A percentile compares a stretch with the other conserved stretches of the same genome.
phyloP scores from a whole-genome alignment of 2,888 invertebrate species.

The Drosophila ochracea region DNA sequence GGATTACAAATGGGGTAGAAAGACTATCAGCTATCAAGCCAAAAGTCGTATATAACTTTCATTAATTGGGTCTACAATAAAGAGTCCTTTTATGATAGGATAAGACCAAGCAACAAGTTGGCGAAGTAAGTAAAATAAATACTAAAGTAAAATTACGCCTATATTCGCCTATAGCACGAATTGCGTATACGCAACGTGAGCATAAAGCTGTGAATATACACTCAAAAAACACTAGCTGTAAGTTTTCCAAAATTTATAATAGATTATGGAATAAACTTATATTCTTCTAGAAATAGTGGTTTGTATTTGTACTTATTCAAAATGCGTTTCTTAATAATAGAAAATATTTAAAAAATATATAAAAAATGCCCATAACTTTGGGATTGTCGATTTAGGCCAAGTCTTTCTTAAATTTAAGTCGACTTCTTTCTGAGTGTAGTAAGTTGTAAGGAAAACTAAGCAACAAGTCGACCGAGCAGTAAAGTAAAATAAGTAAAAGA shows the following conservation, averaged over 20 bases:
- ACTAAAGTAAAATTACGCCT: background rate
- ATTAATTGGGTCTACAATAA: conserved; percentile 43
- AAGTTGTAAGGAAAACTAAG: background rate
- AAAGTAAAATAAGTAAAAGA: background rate
- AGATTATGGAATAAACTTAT: too few relatives aligned
- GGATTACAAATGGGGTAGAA: conserved; percentile 1
- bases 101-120: conserved; percentile 16
- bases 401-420: background rate
- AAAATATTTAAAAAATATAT: background rate
- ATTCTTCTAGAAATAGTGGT: too few relatives aligned
- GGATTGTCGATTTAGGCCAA: background rate
- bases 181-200: conserved; percentile 36
- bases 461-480: background rate
- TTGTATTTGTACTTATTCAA: background rate
- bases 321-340: background rate
- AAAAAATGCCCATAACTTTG: fast-evolving
- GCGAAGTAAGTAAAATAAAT: background rate
- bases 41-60: conserved; percentile 32
- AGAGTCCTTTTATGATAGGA: conserved; percentile 37
- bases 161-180: background rate
- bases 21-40: background rate
- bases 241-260: background rate
- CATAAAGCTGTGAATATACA: background rate
- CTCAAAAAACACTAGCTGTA: background rate
- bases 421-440: background rate